These are phyloP conservation scores for Picathartes gymnocephalus DNA, from an alignment of 2,113 vertebrate genomes.

Conservation along the genomic window DNA sequence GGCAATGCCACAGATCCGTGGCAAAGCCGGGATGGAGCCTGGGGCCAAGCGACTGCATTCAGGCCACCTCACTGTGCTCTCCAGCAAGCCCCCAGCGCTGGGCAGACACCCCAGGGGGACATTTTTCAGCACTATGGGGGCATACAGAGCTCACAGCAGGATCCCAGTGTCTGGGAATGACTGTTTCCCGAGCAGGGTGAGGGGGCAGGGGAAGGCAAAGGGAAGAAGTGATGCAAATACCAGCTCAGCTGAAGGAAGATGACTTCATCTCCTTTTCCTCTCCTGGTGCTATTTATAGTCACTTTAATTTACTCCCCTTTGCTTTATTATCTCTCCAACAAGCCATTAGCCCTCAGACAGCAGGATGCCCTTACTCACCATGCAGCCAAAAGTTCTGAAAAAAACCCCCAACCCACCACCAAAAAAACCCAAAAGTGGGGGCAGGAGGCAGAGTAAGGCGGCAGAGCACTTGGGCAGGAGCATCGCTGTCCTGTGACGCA, in stretches of 20 bases:
- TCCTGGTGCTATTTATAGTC: constrained; percentile 69
- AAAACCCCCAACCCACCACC: not conserved
- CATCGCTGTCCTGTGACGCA: fast-evolving
- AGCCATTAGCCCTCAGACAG: constrained; percentile 60
- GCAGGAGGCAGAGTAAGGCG: not conserved
- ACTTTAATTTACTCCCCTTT: constrained; percentile 71
- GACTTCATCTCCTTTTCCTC: constrained; percentile 72
- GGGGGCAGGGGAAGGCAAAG: constrained; percentile 15
- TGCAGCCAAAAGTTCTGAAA: not conserved
- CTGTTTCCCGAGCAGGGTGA: not conserved
- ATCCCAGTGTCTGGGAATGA: not conserved
- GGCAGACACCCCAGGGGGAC: not conserved
- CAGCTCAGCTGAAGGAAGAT: constrained; percentile 70
- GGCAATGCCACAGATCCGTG: fast-evolving
- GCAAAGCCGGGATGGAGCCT: not conserved
- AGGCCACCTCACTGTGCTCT: not conserved
- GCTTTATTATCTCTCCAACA: constrained; percentile 72
- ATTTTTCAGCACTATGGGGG: not conserved
- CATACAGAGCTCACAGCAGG: not conserved
- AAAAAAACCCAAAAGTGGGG: not conserved
- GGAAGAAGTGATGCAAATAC: constrained; percentile 64
- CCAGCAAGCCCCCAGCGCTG: not conserved
- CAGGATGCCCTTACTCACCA: constrained; percentile 57
- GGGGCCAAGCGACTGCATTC: not conserved
- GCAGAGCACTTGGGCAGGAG: not conserved